Base-by-base conservation (phyloP, 2,797 vertebrate species). In the Eremophila alpestris region DNA sequence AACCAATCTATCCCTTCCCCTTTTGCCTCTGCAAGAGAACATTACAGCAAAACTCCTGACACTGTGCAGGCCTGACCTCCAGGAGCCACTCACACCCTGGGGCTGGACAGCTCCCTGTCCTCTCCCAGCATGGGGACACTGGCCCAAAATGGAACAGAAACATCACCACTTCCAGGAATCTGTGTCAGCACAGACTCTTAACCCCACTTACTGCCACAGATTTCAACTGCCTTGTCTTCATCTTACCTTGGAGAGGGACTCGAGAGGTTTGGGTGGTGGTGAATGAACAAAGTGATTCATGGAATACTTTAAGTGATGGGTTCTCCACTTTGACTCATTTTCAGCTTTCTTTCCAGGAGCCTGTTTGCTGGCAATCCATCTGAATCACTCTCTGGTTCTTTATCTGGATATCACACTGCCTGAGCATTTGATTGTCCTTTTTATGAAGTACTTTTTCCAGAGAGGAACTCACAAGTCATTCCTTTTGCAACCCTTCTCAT, bases 61-160 rank as follows among this genome's bases (percentile, higher is more conserved):
- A 27, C 0, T 1, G 78, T 2, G 59, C 65, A 59, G 55, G 36
- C 4, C 54, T 68, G 74, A 64, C 63, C 75, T 41, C 12, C 5
- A 16, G 74, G 64, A 60, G 48, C 20, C 41, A 13, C 38, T n/a
- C 20, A 8, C 38, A n/a, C 3, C 3, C 46, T 1, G 36, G 9
- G 75, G 73, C 63, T 91, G 91, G 93, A 81, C 94, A 95, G 93
- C 78, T 94, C 84, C 94, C 26, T 27, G 18, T 45, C 0, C 30
- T 30, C 78, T 62, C 55, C 69, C 71, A 52, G 49, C 38, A 11
- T 0, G 9, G 67, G 3, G 13, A 65, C 67, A 63, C 5, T 13
- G 21, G 1, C 4, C 30, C 46, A 45, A 34, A n/a, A 26, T 1
- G 36, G 36, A 64, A 9, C 30, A 43, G 13, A 48, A 88, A 76